These are phyloP conservation scores for Geophilus truncorum DNA, from an alignment of 2,888 invertebrate species.

Conservation along the genomic window DNA sequence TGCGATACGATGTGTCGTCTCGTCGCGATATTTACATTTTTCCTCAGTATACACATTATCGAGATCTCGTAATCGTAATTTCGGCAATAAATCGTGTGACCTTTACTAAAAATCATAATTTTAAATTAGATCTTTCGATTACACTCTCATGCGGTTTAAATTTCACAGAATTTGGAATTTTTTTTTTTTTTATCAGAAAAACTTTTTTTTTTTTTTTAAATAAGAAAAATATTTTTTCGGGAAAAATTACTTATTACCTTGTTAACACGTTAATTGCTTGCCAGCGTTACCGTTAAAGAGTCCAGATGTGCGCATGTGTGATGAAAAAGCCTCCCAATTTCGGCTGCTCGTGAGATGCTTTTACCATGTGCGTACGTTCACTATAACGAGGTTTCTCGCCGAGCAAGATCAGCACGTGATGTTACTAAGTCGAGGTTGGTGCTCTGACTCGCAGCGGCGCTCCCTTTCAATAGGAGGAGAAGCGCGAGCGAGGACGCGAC, in stretches of 20 bases:
- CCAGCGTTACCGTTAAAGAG: neutral
- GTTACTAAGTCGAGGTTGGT: neutral
- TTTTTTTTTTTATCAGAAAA: neutral
- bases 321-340: neutral
- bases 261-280: neutral
- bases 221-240: neutral
- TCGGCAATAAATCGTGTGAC: neutral
- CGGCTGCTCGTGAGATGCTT: neutral
- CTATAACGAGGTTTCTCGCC: neutral
- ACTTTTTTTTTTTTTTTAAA: neutral
- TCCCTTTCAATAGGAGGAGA: slow-evolving; percentile 11
- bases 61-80: neutral
- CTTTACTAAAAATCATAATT: neutral
- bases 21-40: neutral
- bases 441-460: neutral
- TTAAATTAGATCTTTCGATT: neutral
- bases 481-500: slow-evolving; percentile 9
- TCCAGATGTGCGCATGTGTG: neutral
- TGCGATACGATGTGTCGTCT: neutral
- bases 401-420: neutral
- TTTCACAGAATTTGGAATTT: neutral
- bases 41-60: neutral
- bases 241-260: neutral
- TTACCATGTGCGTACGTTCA: neutral
- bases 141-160: neutral